phyloP scores from a whole-genome alignment of 1,140 invertebrate species.

The Drosophila simulans region DNA sequence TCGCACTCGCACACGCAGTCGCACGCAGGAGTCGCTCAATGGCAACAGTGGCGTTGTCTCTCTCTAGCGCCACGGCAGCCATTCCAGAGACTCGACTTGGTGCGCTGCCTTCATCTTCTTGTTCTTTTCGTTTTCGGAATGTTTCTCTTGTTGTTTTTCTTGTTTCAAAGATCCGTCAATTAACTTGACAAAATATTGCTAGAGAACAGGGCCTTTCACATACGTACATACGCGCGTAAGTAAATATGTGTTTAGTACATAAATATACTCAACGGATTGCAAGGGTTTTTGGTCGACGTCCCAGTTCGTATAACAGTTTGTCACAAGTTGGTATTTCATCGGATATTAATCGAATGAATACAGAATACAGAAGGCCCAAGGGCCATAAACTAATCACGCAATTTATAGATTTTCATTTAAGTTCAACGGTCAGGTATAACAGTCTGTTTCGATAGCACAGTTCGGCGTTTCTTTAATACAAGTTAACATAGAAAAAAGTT shows the following conservation, averaged over 20 bases:
- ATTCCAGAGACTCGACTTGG: slow-evolving; percentile 76
- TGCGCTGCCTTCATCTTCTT: slow-evolving; percentile 41
- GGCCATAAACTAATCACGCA: no score
- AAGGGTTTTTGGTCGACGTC: slow-evolving; percentile 50
- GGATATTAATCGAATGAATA: not conserved
- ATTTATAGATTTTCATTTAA: not conserved
- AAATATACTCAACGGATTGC: slow-evolving; percentile 60
- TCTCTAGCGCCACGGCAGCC: slow-evolving; percentile 60
- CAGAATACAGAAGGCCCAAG: no score
- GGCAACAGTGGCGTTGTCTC: slow-evolving; percentile 63
- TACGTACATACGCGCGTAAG: slow-evolving; percentile 42
- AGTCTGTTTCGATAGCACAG: slow-evolving; percentile 26
- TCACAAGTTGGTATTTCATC: not conserved
- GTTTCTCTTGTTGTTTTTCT: slow-evolving; percentile 45
- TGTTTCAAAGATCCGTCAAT: slow-evolving; percentile 71
- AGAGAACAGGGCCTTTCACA: slow-evolving; percentile 73
- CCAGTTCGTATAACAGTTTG: slow-evolving; percentile 26
- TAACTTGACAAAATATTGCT: slow-evolving; percentile 80
- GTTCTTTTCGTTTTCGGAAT: slow-evolving; percentile 35
- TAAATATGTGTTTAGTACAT: slow-evolving; percentile 32
- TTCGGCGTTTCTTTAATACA: slow-evolving; percentile 38
- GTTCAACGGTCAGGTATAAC: slow-evolving; percentile 13
- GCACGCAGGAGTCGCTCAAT: slow-evolving; percentile 72
- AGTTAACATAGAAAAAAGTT: slow-evolving; percentile 70
- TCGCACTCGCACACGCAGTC: slow-evolving; percentile 51